Evolutionary conservation across 2,113 vertebrate species (phyloP).

Genomic region (Chionis minor): DNA sequence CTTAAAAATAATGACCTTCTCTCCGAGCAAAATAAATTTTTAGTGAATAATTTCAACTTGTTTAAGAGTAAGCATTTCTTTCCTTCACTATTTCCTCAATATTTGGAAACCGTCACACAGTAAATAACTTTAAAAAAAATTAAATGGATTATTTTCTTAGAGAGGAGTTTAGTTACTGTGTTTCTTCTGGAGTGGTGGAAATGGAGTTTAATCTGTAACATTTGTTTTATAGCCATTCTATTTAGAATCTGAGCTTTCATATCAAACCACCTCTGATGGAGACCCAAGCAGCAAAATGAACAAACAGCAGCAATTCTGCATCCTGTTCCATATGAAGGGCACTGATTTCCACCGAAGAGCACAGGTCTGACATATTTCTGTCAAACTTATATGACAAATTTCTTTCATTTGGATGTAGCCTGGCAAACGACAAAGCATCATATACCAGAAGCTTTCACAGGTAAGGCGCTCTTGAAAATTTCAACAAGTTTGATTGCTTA

Average conservation of each 20-base stretch:
- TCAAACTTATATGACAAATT: neutral
- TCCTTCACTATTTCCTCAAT: neutral
- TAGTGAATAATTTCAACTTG: neutral
- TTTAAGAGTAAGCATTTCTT: neutral
- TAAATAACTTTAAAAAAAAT: neutral
- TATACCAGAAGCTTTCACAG: neutral
- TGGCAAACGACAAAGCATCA: neutral
- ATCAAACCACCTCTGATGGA: neutral
- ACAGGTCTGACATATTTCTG: neutral
- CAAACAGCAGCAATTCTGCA: neutral
- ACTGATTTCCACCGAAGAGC: neutral
- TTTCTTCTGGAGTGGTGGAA: neutral
- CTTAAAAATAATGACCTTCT: neutral
- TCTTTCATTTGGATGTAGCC: neutral
- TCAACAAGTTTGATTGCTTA: neutral
- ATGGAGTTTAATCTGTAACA: neutral
- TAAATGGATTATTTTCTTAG: neutral
- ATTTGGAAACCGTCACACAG: neutral
- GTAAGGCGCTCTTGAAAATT: neutral
- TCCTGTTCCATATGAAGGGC: neutral
- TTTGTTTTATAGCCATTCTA: neutral
- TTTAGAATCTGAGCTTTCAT: neutral
- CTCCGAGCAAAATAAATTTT: neutral
- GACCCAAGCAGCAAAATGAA: neutral
- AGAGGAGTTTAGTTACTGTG: neutral